phyloP scores from a whole-genome alignment of 2,888 invertebrate genomes.

The Platycheirus rosarum region DNA sequence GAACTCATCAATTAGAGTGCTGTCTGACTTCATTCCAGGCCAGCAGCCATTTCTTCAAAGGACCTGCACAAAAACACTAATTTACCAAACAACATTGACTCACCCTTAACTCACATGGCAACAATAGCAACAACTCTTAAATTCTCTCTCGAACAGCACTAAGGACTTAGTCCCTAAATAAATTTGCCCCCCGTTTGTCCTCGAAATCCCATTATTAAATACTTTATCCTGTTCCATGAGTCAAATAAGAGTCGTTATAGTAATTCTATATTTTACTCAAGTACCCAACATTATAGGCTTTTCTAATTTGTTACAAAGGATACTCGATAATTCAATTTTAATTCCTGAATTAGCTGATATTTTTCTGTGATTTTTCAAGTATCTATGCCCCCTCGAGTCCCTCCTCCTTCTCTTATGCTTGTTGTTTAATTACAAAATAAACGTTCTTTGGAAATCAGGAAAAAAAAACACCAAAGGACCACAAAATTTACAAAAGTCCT shows the following conservation, averaged over 20 bases:
- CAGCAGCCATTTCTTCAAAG: neutral
- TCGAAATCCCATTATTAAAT: slow-evolving; percentile 16
- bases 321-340: slow-evolving; percentile 2
- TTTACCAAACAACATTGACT: slow-evolving; percentile 5
- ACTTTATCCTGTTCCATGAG: slow-evolving; percentile 18
- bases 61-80: slow-evolving; percentile 5
- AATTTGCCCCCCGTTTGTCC: slow-evolving; percentile 5
- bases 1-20: slow-evolving; percentile 31
- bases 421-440: slow-evolving; percentile 31
- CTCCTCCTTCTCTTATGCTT: no score
- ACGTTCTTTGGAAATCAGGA: neutral
- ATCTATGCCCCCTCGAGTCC: neutral
- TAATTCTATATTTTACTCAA: no score
- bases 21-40: slow-evolving; percentile 3
- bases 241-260: neutral
- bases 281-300: slow-evolving; percentile 3
- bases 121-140: slow-evolving; percentile 8
- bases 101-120: slow-evolving; percentile 13
- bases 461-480: neutral
- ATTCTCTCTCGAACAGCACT: slow-evolving; percentile 3
- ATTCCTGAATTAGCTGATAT: neutral
- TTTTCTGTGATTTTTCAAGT: neutral
- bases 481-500: slow-evolving; percentile 12
- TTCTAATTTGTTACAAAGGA: slow-evolving; percentile 9
- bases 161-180: neutral